Percentiles rank a stretch among this genome's conserved stretches.
Evolutionary conservation across 2,888 invertebrate species (phyloP).

Genomic region (Meandrusa payeni): DNA sequence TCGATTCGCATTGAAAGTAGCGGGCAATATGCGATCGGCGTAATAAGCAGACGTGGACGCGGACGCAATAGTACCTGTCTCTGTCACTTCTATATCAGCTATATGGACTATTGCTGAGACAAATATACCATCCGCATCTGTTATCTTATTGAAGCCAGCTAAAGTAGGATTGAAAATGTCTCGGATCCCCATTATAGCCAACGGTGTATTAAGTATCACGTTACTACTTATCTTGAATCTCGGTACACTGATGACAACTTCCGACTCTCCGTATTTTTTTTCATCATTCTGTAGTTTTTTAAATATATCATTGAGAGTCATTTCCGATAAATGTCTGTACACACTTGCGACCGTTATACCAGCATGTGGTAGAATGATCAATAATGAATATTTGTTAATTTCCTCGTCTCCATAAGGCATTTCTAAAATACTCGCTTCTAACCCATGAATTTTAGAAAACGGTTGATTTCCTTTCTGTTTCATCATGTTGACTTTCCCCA

Average conservation of each 20-base stretch:
- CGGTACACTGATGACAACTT: slow-evolving; percentile 82
- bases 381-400: slow-evolving; percentile 74
- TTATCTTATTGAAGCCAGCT: slow-evolving; percentile 80
- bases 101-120: slow-evolving; percentile 84
- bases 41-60: slow-evolving; percentile 75
- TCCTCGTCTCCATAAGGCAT: slow-evolving; percentile 82
- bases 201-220: slow-evolving; percentile 75
- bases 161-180: slow-evolving; percentile 80
- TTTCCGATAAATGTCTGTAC: slow-evolving; percentile 63
- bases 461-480: slow-evolving; percentile 78
- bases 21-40: slow-evolving; percentile 75
- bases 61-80: slow-evolving; percentile 85
- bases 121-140: slow-evolving; percentile 66
- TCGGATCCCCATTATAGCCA: slow-evolving; percentile 83
- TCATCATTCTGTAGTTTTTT: slow-evolving; percentile 65
- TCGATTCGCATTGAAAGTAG: slow-evolving; percentile 81
- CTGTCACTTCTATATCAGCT: slow-evolving; percentile 86
- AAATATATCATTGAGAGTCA: slow-evolving; percentile 70
- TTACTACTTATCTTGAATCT: slow-evolving; percentile 81
- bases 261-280: slow-evolving; percentile 72
- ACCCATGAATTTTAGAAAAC: slow-evolving; percentile 70
- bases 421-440: slow-evolving; percentile 82
- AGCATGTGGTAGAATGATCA: slow-evolving; percentile 81
- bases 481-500: slow-evolving; percentile 87
- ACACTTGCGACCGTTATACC: slow-evolving; percentile 67